phyloP scores from a whole-genome alignment of 2,113 vertebrate genomes.

The Apaloderma vittatum region DNA sequence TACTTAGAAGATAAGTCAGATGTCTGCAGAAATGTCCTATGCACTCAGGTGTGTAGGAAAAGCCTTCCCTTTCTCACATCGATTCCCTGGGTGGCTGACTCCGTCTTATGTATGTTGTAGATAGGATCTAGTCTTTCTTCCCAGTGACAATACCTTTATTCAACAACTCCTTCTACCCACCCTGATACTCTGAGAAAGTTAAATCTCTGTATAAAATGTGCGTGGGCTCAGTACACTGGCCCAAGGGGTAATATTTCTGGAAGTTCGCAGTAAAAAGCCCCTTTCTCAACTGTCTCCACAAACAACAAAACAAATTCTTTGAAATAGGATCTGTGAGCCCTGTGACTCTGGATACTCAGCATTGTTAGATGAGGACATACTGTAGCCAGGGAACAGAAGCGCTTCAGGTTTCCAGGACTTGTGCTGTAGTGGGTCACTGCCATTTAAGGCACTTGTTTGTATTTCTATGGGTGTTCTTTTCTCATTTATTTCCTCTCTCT shows the following conservation, averaged over 20 bases:
- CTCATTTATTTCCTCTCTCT: not conserved
- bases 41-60: not conserved
- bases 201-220: not conserved
- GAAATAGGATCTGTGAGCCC: not conserved
- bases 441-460: not conserved
- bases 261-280: not conserved
- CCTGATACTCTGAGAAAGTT: not conserved
- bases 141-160: not conserved
- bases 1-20: not conserved
- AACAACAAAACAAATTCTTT: not conserved
- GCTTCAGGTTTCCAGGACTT: not conserved
- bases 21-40: no score
- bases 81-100: not conserved
- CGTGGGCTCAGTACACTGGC: not conserved
- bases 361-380: not conserved
- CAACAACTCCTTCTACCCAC: not conserved
- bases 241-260: not conserved
- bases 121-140: not conserved
- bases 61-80: not conserved
- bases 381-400: not conserved
- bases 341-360: not conserved
- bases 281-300: not conserved
- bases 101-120: accelerated
- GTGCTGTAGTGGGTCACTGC: not conserved
- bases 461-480: not conserved